Evolutionary conservation across 2,797 vertebrate species (phyloP).

Genomic region (Yasuhikotakia modesta): DNA sequence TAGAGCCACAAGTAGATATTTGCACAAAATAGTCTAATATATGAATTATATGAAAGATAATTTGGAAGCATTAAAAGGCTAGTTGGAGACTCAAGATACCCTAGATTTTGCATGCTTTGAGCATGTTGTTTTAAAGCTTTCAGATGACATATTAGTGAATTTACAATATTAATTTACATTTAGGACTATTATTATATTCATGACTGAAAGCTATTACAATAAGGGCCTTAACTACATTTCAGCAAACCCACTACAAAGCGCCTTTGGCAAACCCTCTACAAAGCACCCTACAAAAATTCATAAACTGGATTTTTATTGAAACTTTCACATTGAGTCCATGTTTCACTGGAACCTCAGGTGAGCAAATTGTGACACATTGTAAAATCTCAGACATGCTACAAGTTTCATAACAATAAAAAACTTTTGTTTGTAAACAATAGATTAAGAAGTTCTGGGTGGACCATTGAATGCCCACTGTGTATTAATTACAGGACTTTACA

Average conservation of each 20-base stretch:
- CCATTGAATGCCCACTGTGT: background rate
- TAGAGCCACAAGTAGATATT: too few relatives aligned
- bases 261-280: background rate
- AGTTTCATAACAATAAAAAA: conserved; percentile 1
- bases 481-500: background rate
- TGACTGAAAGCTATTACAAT: background rate
- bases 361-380: background rate
- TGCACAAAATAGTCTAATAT: too few relatives aligned
- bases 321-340: conserved; percentile 6
- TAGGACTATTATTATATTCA: background rate
- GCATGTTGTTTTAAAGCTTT: too few relatives aligned
- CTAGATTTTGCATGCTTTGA: too few relatives aligned
- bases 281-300: background rate
- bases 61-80: too few relatives aligned
- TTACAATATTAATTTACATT: background rate
- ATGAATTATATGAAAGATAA: too few relatives aligned
- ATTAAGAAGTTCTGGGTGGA: background rate
- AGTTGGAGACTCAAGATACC: too few relatives aligned
- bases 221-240: too few relatives aligned
- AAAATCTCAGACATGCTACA: conserved; percentile 19
- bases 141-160: too few relatives aligned
- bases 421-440: background rate
- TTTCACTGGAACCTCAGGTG: background rate
- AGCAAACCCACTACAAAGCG: too few relatives aligned
- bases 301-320: conserved; percentile 2